phyloP scores from a whole-genome alignment of 2,797 vertebrate species.

The Dromococcyx pavoninus region DNA sequence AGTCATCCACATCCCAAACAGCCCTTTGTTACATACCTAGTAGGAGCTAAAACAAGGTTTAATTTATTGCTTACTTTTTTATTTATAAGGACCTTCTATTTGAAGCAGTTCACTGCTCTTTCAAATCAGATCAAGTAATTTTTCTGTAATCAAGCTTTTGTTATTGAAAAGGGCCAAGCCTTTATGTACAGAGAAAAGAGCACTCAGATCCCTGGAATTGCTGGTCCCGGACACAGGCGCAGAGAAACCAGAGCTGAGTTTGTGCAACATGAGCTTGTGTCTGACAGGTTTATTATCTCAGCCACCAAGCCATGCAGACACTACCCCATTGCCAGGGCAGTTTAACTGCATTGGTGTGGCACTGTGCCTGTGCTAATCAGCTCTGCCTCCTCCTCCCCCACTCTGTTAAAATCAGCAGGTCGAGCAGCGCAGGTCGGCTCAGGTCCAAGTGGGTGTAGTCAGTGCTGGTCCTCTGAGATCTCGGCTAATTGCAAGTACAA shows the following conservation, averaged over 20 bases:
- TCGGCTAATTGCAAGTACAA: background rate
- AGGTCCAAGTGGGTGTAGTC: background rate
- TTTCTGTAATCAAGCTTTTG: background rate
- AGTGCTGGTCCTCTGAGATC: background rate
- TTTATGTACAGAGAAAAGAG: background rate
- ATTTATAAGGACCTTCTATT: background rate
- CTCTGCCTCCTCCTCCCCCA: background rate
- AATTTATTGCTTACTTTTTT: background rate
- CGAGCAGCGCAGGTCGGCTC: fast-evolving
- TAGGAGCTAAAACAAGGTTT: background rate
- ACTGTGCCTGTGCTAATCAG: background rate
- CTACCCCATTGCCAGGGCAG: background rate
- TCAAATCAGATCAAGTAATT: background rate
- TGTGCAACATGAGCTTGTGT: background rate
- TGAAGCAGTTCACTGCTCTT: background rate
- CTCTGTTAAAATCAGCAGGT: background rate
- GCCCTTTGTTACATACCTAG: background rate
- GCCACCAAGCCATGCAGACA: background rate
- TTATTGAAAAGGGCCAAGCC: background rate
- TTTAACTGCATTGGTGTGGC: background rate
- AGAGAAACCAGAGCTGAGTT: background rate
- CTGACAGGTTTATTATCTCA: background rate
- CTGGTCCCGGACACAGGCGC: background rate
- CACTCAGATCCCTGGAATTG: background rate
- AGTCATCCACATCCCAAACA: background rate